Evolutionary conservation across 2,888 invertebrate genomes (phyloP), one percentile per base, ranked within the genome.

Genomic region (Mimumesa dahlbomi): DNA sequence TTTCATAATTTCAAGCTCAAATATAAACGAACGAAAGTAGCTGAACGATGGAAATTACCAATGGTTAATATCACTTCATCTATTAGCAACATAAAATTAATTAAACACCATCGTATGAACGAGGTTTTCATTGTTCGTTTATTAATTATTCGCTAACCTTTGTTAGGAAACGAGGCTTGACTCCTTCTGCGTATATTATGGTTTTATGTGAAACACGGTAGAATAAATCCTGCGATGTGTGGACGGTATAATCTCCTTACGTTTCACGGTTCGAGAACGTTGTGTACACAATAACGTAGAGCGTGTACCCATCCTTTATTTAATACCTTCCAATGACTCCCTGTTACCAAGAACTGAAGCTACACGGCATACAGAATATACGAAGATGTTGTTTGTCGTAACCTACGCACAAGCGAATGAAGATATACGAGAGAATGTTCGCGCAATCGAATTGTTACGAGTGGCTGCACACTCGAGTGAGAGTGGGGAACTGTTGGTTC

Each of bases 361-460:
- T n/a, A 29, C 16, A 11, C 29, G 7, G 36, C 38, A 14, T 11
- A 21, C 25, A 25, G 29, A 57, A 56, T 56, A 25, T 43, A 18
- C 59, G 62, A 53, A 42, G 57, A 57, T 29, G 46, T 62, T 53
- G 65, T 59, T 63, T 74, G 62, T 61, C 45, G 59, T 54, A 57
- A 43, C 56, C 49, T 19, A 66, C 58, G 58, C 62, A 61, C 16
- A 38, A 45, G 42, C 53, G 63, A 76, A 76, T 67, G 64, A 73
- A 76, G 59, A 73, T 68, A 43, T 68, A 68, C 67, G 49, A 11
- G 13, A 21, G 36, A 11, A 6, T 19, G 43, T 59, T 69, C 45
- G 66, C 48, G 53, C 58, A 72, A 66, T 79, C 69, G 64, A 79
- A 77, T 73, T 64, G 64, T 76, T 61, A 38, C 56, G 29, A 59